Conservation (phyloP, 2,113 vertebrate species). For the Oreotrochilus melanogaster region DNA sequence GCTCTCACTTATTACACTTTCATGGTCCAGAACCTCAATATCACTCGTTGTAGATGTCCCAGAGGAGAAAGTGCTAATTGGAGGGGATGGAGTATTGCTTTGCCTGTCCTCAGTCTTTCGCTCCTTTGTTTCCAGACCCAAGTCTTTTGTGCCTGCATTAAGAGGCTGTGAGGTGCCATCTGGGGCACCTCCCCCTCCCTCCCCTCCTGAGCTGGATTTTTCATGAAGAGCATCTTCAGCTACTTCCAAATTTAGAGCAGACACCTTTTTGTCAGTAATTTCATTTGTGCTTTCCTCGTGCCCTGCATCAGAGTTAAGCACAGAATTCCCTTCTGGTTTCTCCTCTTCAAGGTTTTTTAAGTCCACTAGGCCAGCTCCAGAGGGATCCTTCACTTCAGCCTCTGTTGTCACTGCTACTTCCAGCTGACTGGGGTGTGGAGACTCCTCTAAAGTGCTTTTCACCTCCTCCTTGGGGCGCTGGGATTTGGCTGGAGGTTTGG, state of each 20-base stretch:
- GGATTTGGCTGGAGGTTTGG: slow-evolving; percentile 91
- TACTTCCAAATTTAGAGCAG: slow-evolving; percentile 40
- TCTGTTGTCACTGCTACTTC: slow-evolving; percentile 47
- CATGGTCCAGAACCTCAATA: slow-evolving; percentile 97
- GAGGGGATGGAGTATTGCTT: slow-evolving; percentile 95
- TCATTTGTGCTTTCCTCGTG: slow-evolving; percentile 39
- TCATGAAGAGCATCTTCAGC: slow-evolving; percentile 31
- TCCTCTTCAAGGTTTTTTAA: slow-evolving; percentile 26
- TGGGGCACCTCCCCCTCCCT: not conserved
- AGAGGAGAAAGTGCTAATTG: slow-evolving; percentile 94
- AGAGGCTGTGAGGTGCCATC: slow-evolving; percentile 62
- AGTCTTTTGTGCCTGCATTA: slow-evolving; percentile 79
- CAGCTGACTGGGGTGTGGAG: slow-evolving; percentile 40
- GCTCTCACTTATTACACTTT: slow-evolving; percentile 97
- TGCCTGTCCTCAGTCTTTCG: slow-evolving; percentile 93
- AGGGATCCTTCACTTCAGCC: slow-evolving; percentile 36
- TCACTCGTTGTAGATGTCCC: slow-evolving; percentile 99
- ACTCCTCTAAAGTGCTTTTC: slow-evolving; percentile 69
- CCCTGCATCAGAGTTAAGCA: not conserved
- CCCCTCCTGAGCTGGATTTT: slow-evolving; percentile 17
- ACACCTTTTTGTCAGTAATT: slow-evolving; percentile 28
- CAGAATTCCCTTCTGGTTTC: slow-evolving; percentile 6
- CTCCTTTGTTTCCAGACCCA: slow-evolving; percentile 85
- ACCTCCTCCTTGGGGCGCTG: slow-evolving; percentile 85
- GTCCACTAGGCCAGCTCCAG: not conserved